phyloP scores from a whole-genome alignment of 53 echinoderm and acorn worm species.

The Stichopus horrens region DNA sequence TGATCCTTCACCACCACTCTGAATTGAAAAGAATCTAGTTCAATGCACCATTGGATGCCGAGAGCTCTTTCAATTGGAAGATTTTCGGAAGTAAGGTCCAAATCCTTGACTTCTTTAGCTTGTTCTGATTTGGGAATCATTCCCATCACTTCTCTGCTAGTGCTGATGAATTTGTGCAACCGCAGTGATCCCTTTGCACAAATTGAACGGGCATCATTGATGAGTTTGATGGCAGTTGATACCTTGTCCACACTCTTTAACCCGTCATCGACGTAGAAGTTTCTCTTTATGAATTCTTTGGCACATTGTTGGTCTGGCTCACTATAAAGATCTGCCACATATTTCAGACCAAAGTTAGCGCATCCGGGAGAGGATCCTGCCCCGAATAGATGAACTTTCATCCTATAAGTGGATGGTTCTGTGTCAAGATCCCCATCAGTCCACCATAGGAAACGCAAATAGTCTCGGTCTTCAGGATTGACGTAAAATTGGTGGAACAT shows the following conservation, averaged over 20 bases:
- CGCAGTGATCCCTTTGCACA: neutral
- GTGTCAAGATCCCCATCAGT: slow-evolving; percentile 47
- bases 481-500: slow-evolving; percentile 59
- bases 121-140: neutral
- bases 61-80: slow-evolving; percentile 45
- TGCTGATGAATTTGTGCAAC: neutral
- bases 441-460: slow-evolving; percentile 63
- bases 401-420: slow-evolving; percentile 50
- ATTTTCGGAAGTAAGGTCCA: slow-evolving; percentile 22
- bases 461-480: slow-evolving; percentile 16
- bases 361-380: slow-evolving; percentile 59
- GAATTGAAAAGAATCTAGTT: slow-evolving; percentile 46
- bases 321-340: slow-evolving; percentile 35
- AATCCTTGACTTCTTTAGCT: slow-evolving; percentile 23
- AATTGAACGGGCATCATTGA: neutral
- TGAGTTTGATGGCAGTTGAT: neutral
- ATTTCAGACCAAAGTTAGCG: slow-evolving; percentile 60
- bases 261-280: slow-evolving; percentile 74
- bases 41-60: slow-evolving; percentile 50
- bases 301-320: neutral
- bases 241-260: slow-evolving; percentile 48
- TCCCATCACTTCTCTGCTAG: neutral
- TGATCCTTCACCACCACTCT: slow-evolving; percentile 40
- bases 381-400: slow-evolving; percentile 70
- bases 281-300: neutral